A percentile compares a stretch with the other conserved stretches of the same genome.
Conservation (phyloP, 2,797 vertebrate genomes). For the Cyclopterus lumpus region DNA sequence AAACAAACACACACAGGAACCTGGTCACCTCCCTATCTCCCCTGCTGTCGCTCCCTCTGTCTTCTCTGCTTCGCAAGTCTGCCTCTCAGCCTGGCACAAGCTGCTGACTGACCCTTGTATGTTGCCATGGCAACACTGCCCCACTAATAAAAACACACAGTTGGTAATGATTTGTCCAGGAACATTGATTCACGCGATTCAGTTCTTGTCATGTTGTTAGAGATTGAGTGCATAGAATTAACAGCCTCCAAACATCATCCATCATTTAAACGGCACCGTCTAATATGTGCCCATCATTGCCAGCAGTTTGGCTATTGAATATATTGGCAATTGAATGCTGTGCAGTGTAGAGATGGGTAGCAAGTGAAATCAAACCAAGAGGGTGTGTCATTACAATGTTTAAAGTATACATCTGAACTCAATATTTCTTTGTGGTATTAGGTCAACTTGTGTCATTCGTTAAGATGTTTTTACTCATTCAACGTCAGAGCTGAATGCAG, state of each 20-base stretch:
- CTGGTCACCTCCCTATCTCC: slow-evolving; percentile 41
- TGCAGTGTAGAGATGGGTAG: background rate
- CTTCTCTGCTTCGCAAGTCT: slow-evolving; percentile 45
- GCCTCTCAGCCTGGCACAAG: slow-evolving; percentile 55
- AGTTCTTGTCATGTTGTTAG: slow-evolving; percentile 2
- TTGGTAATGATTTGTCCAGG: background rate
- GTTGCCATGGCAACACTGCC: slow-evolving; percentile 68
- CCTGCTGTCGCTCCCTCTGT: slow-evolving; percentile 76
- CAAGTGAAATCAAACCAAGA: background rate
- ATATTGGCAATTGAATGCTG: slow-evolving; percentile 4
- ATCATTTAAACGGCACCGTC: slow-evolving; percentile 16
- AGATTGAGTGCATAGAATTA: slow-evolving; percentile 20
- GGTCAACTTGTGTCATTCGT: background rate
- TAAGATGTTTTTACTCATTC: slow-evolving; percentile 18
- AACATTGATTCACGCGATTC: background rate
- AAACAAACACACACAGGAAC: slow-evolving; percentile 22
- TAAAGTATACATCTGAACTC: background rate
- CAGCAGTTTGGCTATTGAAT: background rate
- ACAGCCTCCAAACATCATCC: slow-evolving; percentile 19
- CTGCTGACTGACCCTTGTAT: slow-evolving; percentile 59
- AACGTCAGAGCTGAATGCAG: slow-evolving; percentile 10
- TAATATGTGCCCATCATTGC: background rate
- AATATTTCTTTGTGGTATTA: background rate
- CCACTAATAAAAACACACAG: slow-evolving; percentile 14
- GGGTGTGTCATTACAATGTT: background rate